phyloP scores from a whole-genome alignment of 2,888 invertebrate species.

The Cataglyphis rosenhaueri region DNA sequence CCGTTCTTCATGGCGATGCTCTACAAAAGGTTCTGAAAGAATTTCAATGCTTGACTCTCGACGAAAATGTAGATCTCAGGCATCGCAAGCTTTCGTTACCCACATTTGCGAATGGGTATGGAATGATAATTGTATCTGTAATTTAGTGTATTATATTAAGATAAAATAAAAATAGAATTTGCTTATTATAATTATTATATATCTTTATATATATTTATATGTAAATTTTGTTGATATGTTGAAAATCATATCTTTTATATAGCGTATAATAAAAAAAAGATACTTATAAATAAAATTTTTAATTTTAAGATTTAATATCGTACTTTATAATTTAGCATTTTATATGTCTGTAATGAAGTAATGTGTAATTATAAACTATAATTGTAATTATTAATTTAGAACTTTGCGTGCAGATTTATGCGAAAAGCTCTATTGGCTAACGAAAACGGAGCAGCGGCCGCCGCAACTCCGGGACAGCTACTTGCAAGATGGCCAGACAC shows the following conservation, averaged over 20 bases:
- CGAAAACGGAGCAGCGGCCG: slow-evolving; percentile 76
- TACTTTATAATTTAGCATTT: background rate
- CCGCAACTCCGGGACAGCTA: slow-evolving; percentile 85
- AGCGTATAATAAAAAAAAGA: too few relatives aligned
- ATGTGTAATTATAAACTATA: background rate
- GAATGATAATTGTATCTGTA: background rate
- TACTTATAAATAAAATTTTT: background rate
- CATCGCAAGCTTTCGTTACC: slow-evolving; percentile 63
- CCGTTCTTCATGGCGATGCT: slow-evolving; percentile 74
- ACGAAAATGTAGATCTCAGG: slow-evolving; percentile 50
- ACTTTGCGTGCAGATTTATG: slow-evolving; percentile 66
- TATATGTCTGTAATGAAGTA: background rate
- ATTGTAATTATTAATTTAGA: background rate
- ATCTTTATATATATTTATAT: too few relatives aligned
- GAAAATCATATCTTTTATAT: background rate
- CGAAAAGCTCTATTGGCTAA: slow-evolving; percentile 75
- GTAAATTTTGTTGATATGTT: background rate
- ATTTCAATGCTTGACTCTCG: slow-evolving; percentile 63
- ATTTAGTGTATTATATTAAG: background rate
- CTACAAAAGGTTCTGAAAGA: slow-evolving; percentile 74
- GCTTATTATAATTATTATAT: background rate
- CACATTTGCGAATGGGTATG: slow-evolving; percentile 73
- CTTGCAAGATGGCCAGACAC: slow-evolving; percentile 86
- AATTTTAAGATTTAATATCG: background rate
- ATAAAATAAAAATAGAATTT: background rate